These are phyloP conservation scores for Gasterosteus aculeatus DNA, from an alignment of 2,113 vertebrate species.

Conservation along the genomic window DNA sequence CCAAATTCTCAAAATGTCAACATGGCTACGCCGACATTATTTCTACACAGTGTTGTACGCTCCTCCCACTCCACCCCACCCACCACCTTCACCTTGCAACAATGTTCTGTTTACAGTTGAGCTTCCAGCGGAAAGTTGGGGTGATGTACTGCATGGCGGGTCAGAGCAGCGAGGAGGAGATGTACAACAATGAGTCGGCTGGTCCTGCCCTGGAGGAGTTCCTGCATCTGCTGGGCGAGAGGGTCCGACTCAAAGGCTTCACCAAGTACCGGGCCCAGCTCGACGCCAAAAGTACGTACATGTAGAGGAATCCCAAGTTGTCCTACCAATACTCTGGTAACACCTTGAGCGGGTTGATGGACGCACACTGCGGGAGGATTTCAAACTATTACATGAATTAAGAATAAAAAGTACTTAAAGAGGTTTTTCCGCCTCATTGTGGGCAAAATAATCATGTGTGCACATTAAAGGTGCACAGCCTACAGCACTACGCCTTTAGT, in stretches of 20 bases:
- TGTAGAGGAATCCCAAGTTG: background rate
- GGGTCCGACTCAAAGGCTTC: constrained; percentile 96
- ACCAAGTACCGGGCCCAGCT: constrained; percentile 96
- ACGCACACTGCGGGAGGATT: background rate
- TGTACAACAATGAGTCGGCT: constrained; percentile 98
- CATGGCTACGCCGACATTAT: constrained; percentile 31
- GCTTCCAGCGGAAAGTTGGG: constrained; percentile 97
- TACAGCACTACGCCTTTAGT: background rate
- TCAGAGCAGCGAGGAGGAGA: constrained; percentile 97
- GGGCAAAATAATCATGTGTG: background rate
- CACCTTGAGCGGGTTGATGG: background rate
- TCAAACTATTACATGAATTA: background rate
- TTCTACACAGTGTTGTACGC: constrained; percentile 14
- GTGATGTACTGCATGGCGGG: constrained; percentile 98
- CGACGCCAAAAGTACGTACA: constrained; percentile 94
- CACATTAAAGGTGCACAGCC: background rate
- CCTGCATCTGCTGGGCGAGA: constrained; percentile 94
- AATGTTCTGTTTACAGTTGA: constrained; percentile 82
- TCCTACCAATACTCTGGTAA: background rate
- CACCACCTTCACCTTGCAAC: background rate
- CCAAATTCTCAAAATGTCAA: constrained; percentile 56
- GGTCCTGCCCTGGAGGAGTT: constrained; percentile 96
- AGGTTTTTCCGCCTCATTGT: background rate
- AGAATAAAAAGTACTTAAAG: background rate
- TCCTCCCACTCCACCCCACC: background rate